Evolutionary conservation across 2,797 vertebrate genomes (phyloP).

Genomic region (Lates japonicus): DNA sequence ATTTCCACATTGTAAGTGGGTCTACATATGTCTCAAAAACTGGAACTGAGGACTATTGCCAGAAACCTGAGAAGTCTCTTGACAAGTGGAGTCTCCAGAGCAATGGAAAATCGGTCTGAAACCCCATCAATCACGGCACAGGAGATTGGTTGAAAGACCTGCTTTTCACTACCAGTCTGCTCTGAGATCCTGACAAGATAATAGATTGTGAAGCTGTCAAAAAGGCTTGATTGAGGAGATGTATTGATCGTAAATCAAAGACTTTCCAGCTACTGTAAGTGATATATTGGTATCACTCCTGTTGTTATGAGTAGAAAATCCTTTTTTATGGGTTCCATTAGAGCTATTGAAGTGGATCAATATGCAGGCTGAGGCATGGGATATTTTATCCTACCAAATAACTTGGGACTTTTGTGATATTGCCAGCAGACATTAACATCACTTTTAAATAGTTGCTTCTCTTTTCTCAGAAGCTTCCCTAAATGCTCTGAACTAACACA

Average conservation of each 20-base stretch:
- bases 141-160: conserved; percentile 60
- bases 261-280: conserved; percentile 38
- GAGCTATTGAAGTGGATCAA: conserved; percentile 17
- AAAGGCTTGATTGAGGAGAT: conserved; percentile 45
- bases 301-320: conserved; percentile 4
- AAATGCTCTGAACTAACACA: neutral
- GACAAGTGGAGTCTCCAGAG: conserved; percentile 72
- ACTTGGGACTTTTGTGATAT: neutral
- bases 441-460: conserved; percentile 4
- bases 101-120: conserved; percentile 66
- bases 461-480: neutral
- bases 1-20: conserved; percentile 35
- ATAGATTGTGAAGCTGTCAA: conserved; percentile 71
- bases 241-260: conserved; percentile 49
- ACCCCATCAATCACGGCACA: conserved; percentile 74
- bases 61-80: conserved; percentile 73
- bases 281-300: conserved; percentile 4
- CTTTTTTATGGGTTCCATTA: conserved; percentile 18
- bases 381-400: conserved; percentile 20
- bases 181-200: conserved; percentile 75
- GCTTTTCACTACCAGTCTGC: conserved; percentile 55
- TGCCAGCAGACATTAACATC: neutral
- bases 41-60: conserved; percentile 43
- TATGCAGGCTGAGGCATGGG: neutral
- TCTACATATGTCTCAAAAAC: conserved; percentile 40